These are phyloP conservation scores for Aegithalos caudatus DNA, from an alignment of 2,113 vertebrate genomes.

Conservation along the genomic window DNA sequence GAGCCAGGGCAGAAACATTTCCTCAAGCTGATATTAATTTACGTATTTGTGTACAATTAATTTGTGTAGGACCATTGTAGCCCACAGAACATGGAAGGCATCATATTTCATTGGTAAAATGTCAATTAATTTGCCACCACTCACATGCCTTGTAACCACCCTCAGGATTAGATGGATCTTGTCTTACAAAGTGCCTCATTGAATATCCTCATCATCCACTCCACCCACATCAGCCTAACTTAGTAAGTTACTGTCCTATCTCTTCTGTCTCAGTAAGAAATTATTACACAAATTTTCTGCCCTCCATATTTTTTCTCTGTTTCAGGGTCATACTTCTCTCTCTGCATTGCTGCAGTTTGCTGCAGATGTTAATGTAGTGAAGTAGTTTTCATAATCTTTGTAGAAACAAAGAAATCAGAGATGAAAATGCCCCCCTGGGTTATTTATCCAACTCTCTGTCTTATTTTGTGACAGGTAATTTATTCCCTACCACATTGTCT, in stretches of 20 bases:
- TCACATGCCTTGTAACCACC: neutral
- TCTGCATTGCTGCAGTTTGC: neutral
- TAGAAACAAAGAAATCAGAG: neutral
- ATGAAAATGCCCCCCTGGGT: neutral
- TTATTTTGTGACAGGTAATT: neutral
- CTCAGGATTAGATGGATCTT: neutral
- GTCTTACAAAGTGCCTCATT: neutral
- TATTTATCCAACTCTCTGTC: neutral
- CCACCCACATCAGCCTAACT: neutral
- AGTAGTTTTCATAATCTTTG: neutral
- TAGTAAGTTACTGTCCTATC: neutral
- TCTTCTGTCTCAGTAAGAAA: neutral
- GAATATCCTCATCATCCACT: neutral
- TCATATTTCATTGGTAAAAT: neutral
- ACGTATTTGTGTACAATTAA: neutral
- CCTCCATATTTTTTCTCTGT: neutral
- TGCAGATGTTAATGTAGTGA: neutral
- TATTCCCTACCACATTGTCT: neutral
- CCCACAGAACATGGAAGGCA: neutral
- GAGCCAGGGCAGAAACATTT: neutral
- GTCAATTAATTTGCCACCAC: neutral
- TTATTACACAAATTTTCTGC: neutral
- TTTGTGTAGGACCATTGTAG: neutral
- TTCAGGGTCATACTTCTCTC: fast-evolving
- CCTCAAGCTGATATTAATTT: neutral